These are phyloP conservation scores for Chrysolina oricalcia DNA, from an alignment of 2,888 invertebrate species.

Conservation along the genomic window DNA sequence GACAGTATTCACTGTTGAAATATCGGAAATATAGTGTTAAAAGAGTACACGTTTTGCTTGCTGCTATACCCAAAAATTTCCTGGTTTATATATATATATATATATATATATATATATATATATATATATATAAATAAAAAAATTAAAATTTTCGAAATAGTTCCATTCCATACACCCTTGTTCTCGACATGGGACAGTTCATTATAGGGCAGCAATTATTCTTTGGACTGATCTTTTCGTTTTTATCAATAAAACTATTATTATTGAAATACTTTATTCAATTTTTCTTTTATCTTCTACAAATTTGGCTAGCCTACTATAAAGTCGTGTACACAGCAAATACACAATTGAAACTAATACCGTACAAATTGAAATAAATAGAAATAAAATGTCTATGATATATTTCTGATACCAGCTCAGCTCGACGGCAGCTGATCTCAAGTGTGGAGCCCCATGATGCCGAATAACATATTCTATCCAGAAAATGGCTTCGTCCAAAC, in stretches of 20 bases:
- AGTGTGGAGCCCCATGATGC: slow-evolving; percentile 22
- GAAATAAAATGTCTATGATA: not conserved
- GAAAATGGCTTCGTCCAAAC: slow-evolving; percentile 21
- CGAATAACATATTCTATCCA: slow-evolving; percentile 30
- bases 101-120: too few relatives aligned
- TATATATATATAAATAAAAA: too few relatives aligned
- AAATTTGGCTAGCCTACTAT: not conserved
- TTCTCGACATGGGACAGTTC: too few relatives aligned
- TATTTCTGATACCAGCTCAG: slow-evolving; percentile 18
- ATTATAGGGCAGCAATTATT: too few relatives aligned
- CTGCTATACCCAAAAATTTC: too few relatives aligned
- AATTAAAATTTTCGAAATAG: too few relatives aligned
- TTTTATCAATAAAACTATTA: not conserved
- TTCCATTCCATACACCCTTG: too few relatives aligned
- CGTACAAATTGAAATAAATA: not conserved
- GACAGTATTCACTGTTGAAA: too few relatives aligned
- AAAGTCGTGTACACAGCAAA: not conserved
- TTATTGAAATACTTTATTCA: not conserved
- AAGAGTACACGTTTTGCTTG: too few relatives aligned
- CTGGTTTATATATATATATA: too few relatives aligned
- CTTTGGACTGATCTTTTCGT: not conserved
- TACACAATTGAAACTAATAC: not conserved
- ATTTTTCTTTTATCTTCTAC: not conserved
- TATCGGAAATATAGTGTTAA: too few relatives aligned
- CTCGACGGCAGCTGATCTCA: slow-evolving; percentile 6